Evolutionary conservation across 2,113 vertebrate species (phyloP), one percentile per base, ranked within the genome.

Genomic region (Platysteira castanea): DNA sequence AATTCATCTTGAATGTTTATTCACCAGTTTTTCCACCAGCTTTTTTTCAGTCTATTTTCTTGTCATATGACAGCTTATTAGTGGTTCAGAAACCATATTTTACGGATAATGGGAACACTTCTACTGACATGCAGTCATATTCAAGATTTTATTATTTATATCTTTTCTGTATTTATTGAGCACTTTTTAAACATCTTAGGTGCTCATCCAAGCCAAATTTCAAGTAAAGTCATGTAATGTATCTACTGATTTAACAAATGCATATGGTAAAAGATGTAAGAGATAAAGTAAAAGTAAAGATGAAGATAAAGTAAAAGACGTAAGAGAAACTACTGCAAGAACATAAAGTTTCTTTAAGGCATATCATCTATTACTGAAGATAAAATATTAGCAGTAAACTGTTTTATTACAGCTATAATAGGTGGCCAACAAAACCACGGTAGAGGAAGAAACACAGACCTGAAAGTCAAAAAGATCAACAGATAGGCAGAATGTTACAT

Each of bases 391-490:
- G 81, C 89, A 88, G 71, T 94, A 96, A 97, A 95, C 76, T 92
- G 61, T 94, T 94, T 88, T 97, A 95, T 93, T 97, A 94, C 89
- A 95, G 79, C 81, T 90, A 77, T 97, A 97, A 97, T 92, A 95
- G 44, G 65, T 93, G 78, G 70, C 91, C 91, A 97, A 95, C 75
- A 97, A 96, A 98, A 85, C 83, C 93, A 96, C 23, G 31, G 89
- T 70, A 90, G 88, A 96, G 77, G 77, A 97, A 97, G 84, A 97
- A 97, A 94, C 80, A 53, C 87, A 95, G 90, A 96, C 92, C 84
- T 81, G 57, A 96, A 97, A 97, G 94, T 96, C 97, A 83, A 94
- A 97, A 97, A 96, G 87, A 95, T 97, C 87, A 70, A 61, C 81
- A 97, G 95, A 71, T 84, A 92, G 95, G 87, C 85, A 96, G 78